phyloP scores from a whole-genome alignment of 2,113 vertebrate species.

The Sigmodon hispidus region DNA sequence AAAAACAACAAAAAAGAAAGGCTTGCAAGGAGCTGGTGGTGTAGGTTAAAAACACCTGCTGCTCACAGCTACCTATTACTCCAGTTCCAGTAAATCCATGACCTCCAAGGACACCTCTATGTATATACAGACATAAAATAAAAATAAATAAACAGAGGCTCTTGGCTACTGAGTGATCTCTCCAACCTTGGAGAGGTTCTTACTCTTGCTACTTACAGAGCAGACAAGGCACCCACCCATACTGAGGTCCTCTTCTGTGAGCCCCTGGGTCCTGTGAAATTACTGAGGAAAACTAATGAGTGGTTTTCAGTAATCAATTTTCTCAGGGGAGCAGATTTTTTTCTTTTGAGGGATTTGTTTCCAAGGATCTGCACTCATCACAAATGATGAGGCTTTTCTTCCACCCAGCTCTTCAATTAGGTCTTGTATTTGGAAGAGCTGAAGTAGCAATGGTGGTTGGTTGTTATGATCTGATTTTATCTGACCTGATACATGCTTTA shows the following conservation, averaged over 20 bases:
- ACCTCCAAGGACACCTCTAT: background rate
- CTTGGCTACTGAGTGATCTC: background rate
- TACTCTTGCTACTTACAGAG: background rate
- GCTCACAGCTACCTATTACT: background rate
- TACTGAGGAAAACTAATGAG: background rate
- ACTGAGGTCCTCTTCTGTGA: background rate
- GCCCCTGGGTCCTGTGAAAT: background rate
- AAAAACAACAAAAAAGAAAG: background rate
- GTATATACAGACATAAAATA: background rate
- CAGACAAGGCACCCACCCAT: background rate
- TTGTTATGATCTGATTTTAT: too few species aligned
- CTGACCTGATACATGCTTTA: too few species aligned
- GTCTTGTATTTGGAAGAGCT: background rate
- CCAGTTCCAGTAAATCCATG: background rate
- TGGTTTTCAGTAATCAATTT: background rate
- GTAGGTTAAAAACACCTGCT: background rate
- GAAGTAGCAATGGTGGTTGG: background rate
- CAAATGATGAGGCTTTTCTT: background rate
- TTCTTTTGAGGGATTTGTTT: background rate
- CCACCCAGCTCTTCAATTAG: background rate
- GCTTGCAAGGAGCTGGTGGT: background rate
- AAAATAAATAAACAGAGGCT: background rate
- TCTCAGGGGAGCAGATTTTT: background rate
- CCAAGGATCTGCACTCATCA: background rate
- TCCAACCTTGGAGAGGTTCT: background rate